Percentiles rank a stretch among this genome's conserved stretches.
phyloP scores from a whole-genome alignment of 1,140 invertebrate genomes.

The Planococcus citri region DNA sequence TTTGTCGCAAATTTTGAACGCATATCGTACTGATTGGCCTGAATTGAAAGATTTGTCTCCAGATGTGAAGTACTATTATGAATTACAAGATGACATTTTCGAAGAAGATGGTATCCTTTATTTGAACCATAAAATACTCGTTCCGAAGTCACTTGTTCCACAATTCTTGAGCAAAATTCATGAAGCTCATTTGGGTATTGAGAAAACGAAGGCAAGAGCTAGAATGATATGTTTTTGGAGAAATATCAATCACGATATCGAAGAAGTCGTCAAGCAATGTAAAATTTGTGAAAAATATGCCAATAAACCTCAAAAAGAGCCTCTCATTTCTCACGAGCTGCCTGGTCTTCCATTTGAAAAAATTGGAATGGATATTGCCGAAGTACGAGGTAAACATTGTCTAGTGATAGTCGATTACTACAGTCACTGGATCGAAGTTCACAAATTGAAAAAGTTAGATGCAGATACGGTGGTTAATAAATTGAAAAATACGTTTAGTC shows the following conservation, averaged over 20 bases:
- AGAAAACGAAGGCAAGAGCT: conserved; percentile 4
- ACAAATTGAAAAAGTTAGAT: not conserved
- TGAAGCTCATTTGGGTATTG: conserved; percentile 29
- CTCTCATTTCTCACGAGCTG: not conserved
- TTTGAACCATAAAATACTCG: not conserved
- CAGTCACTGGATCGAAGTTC: conserved; percentile 25
- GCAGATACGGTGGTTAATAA: not conserved
- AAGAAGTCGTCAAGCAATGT: not conserved
- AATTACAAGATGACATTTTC: not conserved
- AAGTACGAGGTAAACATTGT: conserved; percentile 22
- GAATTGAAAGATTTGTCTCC: no score
- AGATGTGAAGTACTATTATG: not conserved
- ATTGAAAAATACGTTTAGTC: conserved; percentile 23
- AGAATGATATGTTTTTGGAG: conserved; percentile 4
- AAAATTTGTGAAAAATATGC: conserved; percentile 1
- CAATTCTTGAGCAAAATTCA: conserved; percentile 32
- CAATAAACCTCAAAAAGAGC: conserved; percentile 8
- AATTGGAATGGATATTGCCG: conserved; percentile 26
- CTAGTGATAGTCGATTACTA: conserved; percentile 26
- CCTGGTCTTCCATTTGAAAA: conserved; percentile 24
- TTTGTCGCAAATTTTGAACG: not conserved
- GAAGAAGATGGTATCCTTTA: not conserved
- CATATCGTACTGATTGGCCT: no score
- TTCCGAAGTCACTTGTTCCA: conserved; percentile 28
- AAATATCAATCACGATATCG: conserved; percentile 18